These are phyloP conservation scores for Labeo rohita DNA, from an alignment of 2,113 vertebrate species.

Conservation along the genomic window DNA sequence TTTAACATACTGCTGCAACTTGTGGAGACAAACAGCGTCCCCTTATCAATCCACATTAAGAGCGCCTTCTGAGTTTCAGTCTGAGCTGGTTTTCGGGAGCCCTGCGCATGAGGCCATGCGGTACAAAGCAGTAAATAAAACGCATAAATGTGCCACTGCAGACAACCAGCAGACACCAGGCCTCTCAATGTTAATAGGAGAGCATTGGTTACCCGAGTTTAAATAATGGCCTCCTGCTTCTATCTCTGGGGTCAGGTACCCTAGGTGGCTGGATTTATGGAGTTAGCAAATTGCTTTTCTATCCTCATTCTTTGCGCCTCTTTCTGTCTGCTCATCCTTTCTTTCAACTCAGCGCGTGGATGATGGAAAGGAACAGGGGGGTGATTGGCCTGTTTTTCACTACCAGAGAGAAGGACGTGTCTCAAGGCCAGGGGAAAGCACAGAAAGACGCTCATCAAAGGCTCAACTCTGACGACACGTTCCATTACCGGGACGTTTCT, in stretches of 20 bases:
- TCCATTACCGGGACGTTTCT: constrained; percentile 15
- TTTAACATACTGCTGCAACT: constrained; percentile 43
- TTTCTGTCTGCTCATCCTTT: constrained; percentile 55
- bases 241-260: constrained; percentile 63
- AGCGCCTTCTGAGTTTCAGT: constrained; percentile 40
- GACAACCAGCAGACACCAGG: constrained; percentile 67
- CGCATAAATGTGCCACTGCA: constrained; percentile 68
- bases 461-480: constrained; percentile 33
- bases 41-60: constrained; percentile 46
- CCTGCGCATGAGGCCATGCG: constrained; percentile 61
- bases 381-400: constrained; percentile 56
- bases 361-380: constrained; percentile 62
- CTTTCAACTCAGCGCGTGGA: constrained; percentile 47
- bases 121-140: constrained; percentile 69
- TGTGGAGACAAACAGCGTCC: neutral
- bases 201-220: constrained; percentile 74
- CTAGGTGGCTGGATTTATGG: constrained; percentile 68
- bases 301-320: constrained; percentile 63
- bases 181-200: constrained; percentile 75
- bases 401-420: constrained; percentile 62
- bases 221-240: constrained; percentile 71
- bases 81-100: constrained; percentile 30
- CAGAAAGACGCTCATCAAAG: constrained; percentile 59
- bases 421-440: constrained; percentile 56
- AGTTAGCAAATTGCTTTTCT: constrained; percentile 74